A percentile compares a stretch with the other conserved stretches of the same genome.
These are phyloP conservation scores for Apoda limacodes DNA, from an alignment of 2,888 invertebrate genomes.

Conservation along the genomic window DNA sequence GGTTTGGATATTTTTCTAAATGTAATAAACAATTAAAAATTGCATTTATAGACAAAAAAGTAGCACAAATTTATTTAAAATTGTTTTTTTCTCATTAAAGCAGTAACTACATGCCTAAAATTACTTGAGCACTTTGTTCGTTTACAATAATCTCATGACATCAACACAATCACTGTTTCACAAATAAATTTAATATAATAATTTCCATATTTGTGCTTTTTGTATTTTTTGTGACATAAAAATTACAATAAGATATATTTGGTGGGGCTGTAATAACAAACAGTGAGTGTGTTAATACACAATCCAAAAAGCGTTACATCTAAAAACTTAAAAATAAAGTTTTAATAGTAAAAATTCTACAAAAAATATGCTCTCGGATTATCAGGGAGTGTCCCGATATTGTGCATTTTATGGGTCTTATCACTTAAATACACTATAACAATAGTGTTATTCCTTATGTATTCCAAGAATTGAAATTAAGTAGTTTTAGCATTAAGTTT, in stretches of 20 bases:
- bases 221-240: conserved; percentile 32
- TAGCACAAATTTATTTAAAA: too few relatives aligned
- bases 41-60: too few relatives aligned
- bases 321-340: conserved; percentile 28
- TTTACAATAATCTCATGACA: conserved; percentile 47
- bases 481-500: conserved; percentile 56
- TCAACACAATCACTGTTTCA: conserved; percentile 68
- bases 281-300: conserved; percentile 69
- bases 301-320: conserved; percentile 21
- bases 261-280: conserved; percentile 56
- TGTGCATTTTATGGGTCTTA: conserved; percentile 7
- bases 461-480: conserved; percentile 51
- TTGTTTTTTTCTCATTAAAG: conserved; percentile 6
- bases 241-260: conserved; percentile 42
- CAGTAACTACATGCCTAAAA: conserved; percentile 43
- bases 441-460: not conserved
- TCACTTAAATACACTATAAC: conserved; percentile 8
- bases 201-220: not conserved
- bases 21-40: too few relatives aligned
- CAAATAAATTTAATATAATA: conserved; percentile 4
- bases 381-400: conserved; percentile 6
- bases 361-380: conserved; percentile 22
- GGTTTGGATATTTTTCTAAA: too few relatives aligned
- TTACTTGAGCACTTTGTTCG: conserved; percentile 63
- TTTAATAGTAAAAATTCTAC: conserved; percentile 47